These are phyloP conservation scores for Panopea generosa DNA, from an alignment of 2,888 invertebrate genomes.

Conservation along the genomic window DNA sequence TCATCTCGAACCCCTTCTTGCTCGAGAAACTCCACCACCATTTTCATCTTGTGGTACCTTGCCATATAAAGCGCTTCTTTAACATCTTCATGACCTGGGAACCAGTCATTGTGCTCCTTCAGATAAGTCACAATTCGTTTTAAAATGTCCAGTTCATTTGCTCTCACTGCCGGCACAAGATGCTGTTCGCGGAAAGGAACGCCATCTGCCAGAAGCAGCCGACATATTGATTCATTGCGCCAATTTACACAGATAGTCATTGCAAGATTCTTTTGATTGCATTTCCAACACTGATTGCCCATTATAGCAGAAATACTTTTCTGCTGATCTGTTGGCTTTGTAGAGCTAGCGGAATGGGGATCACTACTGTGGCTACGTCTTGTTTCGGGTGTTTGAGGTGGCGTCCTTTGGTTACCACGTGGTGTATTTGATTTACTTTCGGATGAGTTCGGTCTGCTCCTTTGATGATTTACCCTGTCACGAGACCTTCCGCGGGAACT, in stretches of 20 bases:
- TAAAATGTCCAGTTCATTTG: conserved; percentile 34
- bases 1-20: conserved; percentile 40
- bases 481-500: not conserved
- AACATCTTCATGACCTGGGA: conserved; percentile 3
- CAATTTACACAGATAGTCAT: conserved; percentile 51
- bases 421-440: not conserved
- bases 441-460: not conserved
- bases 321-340: too few species aligned
- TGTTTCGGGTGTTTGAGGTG: not conserved
- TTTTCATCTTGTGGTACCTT: conserved; percentile 13
- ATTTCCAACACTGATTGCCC: conserved; percentile 48
- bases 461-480: too few species aligned
- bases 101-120: conserved; percentile 31
- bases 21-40: conserved; percentile 31
- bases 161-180: conserved; percentile 46
- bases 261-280: conserved; percentile 50
- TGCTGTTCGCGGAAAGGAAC: conserved; percentile 45
- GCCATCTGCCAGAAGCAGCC: conserved; percentile 30
- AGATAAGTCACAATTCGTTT: conserved; percentile 33
- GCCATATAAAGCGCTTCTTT: conserved; percentile 39
- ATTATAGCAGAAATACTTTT: conserved; percentile 14
- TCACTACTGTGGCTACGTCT: not conserved
- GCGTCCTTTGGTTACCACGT: not conserved
- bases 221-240: conserved; percentile 39
- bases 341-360: not conserved